Evolutionary conservation across 2,113 vertebrate species (phyloP).

Genomic region (Abramis brama): DNA sequence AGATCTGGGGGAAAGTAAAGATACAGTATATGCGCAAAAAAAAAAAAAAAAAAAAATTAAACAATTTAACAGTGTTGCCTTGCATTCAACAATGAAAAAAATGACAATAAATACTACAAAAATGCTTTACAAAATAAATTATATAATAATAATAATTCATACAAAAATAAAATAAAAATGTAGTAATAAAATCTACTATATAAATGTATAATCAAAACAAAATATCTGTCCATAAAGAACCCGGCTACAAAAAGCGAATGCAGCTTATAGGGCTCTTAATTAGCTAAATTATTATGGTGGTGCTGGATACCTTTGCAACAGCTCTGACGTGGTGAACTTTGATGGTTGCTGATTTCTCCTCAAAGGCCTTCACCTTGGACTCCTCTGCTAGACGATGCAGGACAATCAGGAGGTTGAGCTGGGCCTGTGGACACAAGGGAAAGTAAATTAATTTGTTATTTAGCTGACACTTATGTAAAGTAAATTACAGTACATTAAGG

Average conservation of each 20-base stretch:
- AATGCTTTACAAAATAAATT: not conserved
- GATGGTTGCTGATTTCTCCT: conserved; percentile 72
- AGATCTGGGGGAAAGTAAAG: not conserved
- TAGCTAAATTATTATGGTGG: not conserved
- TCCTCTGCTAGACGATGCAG: conserved; percentile 72
- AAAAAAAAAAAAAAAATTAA: not conserved
- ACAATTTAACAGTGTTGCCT: not conserved
- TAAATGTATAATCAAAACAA: not conserved
- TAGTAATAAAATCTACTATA: not conserved
- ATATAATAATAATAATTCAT: not conserved
- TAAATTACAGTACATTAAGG: not conserved
- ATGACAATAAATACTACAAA: not conserved
- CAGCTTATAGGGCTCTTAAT: not conserved
- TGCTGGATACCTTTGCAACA: conserved; percentile 67
- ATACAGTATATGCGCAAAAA: not conserved
- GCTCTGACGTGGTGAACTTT: conserved; percentile 68
- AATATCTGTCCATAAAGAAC: not conserved
- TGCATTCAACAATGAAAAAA: not conserved
- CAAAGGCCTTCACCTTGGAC: conserved; percentile 71
- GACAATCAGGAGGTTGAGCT: conserved; percentile 70
- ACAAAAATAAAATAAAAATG: too few species aligned
- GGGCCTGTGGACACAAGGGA: conserved; percentile 63
- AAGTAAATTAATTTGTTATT: conserved; percentile 31
- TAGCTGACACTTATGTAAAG: not conserved
- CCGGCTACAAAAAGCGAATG: not conserved